Base-by-base conservation (phyloP, 2,888 invertebrate species). In the Sesamia inferens region DNA sequence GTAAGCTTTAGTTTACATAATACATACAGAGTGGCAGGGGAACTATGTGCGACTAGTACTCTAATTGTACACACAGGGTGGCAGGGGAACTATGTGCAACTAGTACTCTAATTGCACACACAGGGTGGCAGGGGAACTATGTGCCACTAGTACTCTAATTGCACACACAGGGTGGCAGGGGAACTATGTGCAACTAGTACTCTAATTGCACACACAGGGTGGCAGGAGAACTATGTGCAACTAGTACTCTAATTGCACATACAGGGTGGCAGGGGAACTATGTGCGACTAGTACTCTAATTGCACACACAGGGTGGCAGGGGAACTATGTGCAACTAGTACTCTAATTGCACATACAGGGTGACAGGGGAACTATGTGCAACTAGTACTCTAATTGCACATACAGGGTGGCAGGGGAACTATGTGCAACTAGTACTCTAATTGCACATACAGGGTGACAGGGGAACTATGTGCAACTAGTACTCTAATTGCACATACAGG, bases 1-100 rank as follows among this genome's bases (percentile, higher is more conserved):
- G 72, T 85, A 82, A 86, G 39, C n/a, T 74, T 76, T 47, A 63
- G 31, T 13, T 31, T 24, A 48, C 6, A 22, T 5, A 48, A 51
- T n/a, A n/a, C 4, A 51, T 51, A 51, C 19, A 19, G 51, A 8
- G 7, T 51, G 51, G 19, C 8, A 16, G 19, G 19, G 16, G 7
- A 51, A 16, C 16, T 16, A 48, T 0, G 51, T 8, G 51, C 19
- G 0, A 8, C 51, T 19, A 19, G 51, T 19, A 39, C 39, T 5
- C 39, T 39, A 7, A 39, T 39, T 39, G 39, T n/a, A n/a, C 4
- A 51, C 19, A 51, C 19, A 19, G 51, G 19, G 7, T 51, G 51
- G 19, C 8, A 16, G 19, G 19, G 16, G 7, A 51, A 16, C 16
- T 16, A 48, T 0, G 51, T 8, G 51, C 19, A 3, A 8, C 51